These are phyloP conservation scores for Sclerodermus sp. DNA, from an alignment of 2,888 invertebrate species.

Conservation along the genomic window DNA sequence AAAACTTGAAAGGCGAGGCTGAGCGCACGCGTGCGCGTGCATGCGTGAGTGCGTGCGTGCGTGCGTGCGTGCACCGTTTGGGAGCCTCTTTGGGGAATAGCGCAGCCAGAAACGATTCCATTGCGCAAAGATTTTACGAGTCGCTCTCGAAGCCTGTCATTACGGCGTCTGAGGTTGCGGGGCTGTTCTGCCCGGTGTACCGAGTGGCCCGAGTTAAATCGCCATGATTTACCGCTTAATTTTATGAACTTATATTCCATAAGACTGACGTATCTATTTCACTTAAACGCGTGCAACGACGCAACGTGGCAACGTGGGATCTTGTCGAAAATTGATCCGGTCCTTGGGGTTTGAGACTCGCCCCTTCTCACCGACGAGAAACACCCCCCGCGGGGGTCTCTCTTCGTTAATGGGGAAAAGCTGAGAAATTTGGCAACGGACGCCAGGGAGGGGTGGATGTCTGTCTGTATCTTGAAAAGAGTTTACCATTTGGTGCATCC, in stretches of 20 bases:
- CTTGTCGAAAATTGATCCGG: too few species aligned
- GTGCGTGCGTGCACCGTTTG: slow-evolving; percentile 1
- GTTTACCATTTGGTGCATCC: slow-evolving; percentile 58
- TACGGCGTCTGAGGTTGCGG: slow-evolving; percentile 41
- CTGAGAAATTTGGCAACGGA: not conserved
- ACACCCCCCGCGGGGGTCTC: too few species aligned
- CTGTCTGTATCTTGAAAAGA: slow-evolving; percentile 35
- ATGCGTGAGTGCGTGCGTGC: too few species aligned
- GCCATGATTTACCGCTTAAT: slow-evolving; percentile 53
- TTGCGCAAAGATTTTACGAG: slow-evolving; percentile 55
- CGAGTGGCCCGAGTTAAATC: slow-evolving; percentile 32
- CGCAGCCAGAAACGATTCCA: slow-evolving; percentile 47
- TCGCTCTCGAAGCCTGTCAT: slow-evolving; percentile 53
- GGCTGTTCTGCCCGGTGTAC: slow-evolving; percentile 1
- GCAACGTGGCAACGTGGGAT: too few species aligned
- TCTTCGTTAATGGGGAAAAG: too few species aligned
- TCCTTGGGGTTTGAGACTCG: too few species aligned
- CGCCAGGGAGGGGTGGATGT: not conserved
- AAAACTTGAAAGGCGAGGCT: too few species aligned
- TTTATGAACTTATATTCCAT: slow-evolving; percentile 53
- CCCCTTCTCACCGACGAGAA: too few species aligned
- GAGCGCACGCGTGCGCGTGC: too few species aligned
- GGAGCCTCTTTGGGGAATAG: too few species aligned
- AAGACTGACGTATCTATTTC: slow-evolving; percentile 53
- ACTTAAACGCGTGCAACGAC: slow-evolving; percentile 43